Base-by-base conservation (phyloP, 2,113 vertebrate genomes). In the Salminus brasiliensis region DNA sequence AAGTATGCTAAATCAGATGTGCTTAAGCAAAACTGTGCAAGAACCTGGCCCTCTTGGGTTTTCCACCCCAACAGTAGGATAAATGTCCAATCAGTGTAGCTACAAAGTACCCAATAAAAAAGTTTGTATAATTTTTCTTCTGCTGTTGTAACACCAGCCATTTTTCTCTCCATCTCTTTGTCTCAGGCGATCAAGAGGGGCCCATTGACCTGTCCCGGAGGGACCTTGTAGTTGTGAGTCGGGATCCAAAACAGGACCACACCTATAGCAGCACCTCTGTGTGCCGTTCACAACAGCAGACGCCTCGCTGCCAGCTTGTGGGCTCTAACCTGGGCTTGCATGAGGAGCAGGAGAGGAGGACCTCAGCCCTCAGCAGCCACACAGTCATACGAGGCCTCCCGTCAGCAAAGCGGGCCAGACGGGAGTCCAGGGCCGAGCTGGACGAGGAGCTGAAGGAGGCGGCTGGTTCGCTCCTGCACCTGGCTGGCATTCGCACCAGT, bases 401-500 rank as follows among this genome's bases (percentile, higher is more conserved):
- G 10, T 65, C 76, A 30, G 87, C 87, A 81, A 93, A 95, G 87
- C 94, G 94, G 87, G 90, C 86, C 4, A 83, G 94, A 0, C 91
- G 93, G 52, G 96, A 95, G 85, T 77, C 92, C 1, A 93, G 95
- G 83, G 93, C 93, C 8, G 98, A 99, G 88, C 94, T 98, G 10
- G 98, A 99, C 21, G 97, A 98, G 85, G 98, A 99, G 95, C 90
- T 99, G 76, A 98, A 99, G 86, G 98, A 98, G 83, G 98, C 98
- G 0, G 98, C 98, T 0, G 98, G 98, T n/a, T 99, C 97, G 23
- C 94, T 99, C 87, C 94, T 99, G 68, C 97, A 98, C 91, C 94
- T 99, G 34, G 97, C 98, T 9, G 98, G 98, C 77, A 96, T 99
- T 88, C 95, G 94, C 79, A 96, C 94, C 8, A 97, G 96, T 88